Base-by-base conservation (phyloP, 2,888 invertebrate species). In the Drosophila infuscata region DNA sequence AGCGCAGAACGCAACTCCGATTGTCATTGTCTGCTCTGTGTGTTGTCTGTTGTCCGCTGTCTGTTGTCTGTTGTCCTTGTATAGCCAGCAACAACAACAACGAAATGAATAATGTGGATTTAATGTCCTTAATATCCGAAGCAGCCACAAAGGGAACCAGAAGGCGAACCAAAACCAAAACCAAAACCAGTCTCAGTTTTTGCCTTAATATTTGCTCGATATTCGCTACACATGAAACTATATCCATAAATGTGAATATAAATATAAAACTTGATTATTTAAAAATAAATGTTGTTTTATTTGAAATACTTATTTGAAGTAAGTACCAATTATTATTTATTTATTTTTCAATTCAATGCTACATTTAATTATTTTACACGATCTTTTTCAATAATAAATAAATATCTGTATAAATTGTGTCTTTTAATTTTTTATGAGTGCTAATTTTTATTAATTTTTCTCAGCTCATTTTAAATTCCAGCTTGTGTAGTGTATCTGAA, bases 81-180 rank as follows among this genome's bases (percentile, higher is more conserved):
- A 41, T 59, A 58, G 48, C 48, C 56, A 57, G 38, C 29, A 79
- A 36, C 25, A 67, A 64, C 59, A 70, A 70, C 59, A 70, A 70
- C 67, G 63, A 81, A 84, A 84, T 84, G 84, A 84, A 84, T 84
- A 84, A 84, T 84, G 84, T 74, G 84, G 80, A 88, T 84, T 84
- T 84, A 84, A 84, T 84, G 84, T 84, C 85, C 85, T 79, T 84
- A 83, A 83, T 87, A 81, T 83, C 88, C 84, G 70, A 69, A 63
- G 75, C 78, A 75, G 81, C 71, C 87, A 74, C 82, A 82, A 82
- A 81, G 67, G 59, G 62, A 75, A 73, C 54, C 73, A 67, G n/a
- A 69, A 70, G 68, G 60, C 70, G 65, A 70, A 79, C 25, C 25
- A 25, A 25, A 25, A 25, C 25, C 68, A 48, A 58, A 68, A 74